phyloP scores from a whole-genome alignment of 1,140 invertebrate genomes.

The Holcopasites calliopsidis region DNA sequence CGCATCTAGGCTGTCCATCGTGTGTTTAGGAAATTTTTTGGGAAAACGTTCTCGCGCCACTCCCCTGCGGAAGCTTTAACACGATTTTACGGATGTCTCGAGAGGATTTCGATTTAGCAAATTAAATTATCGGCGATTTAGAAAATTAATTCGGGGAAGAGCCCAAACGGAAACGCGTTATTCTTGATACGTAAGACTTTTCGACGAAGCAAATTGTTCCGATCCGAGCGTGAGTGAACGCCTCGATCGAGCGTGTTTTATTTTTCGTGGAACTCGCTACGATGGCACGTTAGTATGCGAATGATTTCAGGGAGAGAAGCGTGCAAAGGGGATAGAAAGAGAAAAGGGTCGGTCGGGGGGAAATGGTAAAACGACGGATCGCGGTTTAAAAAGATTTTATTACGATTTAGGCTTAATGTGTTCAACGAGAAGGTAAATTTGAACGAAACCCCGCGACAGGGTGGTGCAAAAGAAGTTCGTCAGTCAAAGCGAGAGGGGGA shows the following conservation, averaged over 20 bases:
- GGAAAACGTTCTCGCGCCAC: conserved; percentile 36
- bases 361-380: conserved; percentile 39
- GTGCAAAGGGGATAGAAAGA: neutral
- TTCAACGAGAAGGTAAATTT: conserved; percentile 65
- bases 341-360: neutral
- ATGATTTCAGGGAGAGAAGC: conserved; percentile 8
- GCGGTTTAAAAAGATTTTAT: conserved; percentile 63
- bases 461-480: conserved; percentile 41
- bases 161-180: conserved; percentile 69
- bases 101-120: conserved; percentile 21
- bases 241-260: conserved; percentile 12
- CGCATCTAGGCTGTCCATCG: conserved; percentile 43
- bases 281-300: conserved; percentile 17
- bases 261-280: conserved; percentile 52
- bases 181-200: conserved; percentile 79
- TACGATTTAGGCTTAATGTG: conserved; percentile 71
- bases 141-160: conserved; percentile 42
- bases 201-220: conserved; percentile 68
- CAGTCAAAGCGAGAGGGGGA: conserved; percentile 43
- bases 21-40: conserved; percentile 53
- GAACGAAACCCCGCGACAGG: conserved; percentile 35
- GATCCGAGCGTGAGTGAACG: neutral
- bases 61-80: conserved; percentile 37
- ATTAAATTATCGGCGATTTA: conserved; percentile 44
- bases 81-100: conserved; percentile 12